These are phyloP conservation scores for Pluvialis apricaria DNA, from an alignment of 2,113 vertebrate species.

Conservation along the genomic window DNA sequence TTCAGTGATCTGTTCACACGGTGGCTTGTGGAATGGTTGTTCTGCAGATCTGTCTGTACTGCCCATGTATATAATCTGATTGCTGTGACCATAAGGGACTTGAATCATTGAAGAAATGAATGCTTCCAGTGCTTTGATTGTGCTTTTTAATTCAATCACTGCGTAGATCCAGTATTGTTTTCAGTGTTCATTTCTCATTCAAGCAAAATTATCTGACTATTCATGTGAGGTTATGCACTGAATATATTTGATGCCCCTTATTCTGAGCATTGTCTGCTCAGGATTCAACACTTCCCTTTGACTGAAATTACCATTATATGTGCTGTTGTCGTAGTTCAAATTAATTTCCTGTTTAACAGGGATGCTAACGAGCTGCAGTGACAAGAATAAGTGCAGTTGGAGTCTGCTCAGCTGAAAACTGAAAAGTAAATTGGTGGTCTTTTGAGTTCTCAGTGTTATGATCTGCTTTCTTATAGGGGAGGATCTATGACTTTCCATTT, in stretches of 20 bases:
- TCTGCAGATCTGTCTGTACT: neutral
- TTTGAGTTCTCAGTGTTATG: neutral
- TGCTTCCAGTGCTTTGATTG: neutral
- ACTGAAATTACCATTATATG: neutral
- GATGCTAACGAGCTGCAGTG: neutral
- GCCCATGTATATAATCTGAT: neutral
- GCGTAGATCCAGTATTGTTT: neutral
- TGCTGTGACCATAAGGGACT: neutral
- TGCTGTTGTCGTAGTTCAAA: conserved; percentile 20
- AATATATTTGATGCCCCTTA: neutral
- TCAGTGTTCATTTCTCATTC: neutral
- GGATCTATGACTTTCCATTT: neutral
- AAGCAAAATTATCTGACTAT: neutral
- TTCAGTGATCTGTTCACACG: neutral
- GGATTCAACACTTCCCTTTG: neutral
- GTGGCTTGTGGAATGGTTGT: neutral
- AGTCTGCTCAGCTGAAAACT: neutral
- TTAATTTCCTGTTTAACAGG: conserved; percentile 30
- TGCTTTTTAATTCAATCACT: neutral
- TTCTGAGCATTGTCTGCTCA: neutral
- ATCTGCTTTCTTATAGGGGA: neutral
- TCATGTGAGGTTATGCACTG: neutral
- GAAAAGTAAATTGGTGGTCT: neutral
- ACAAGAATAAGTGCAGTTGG: neutral
- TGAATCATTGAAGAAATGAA: neutral